Conservation (phyloP, 2,113 vertebrate genomes). For the Otocyon megalotis region DNA sequence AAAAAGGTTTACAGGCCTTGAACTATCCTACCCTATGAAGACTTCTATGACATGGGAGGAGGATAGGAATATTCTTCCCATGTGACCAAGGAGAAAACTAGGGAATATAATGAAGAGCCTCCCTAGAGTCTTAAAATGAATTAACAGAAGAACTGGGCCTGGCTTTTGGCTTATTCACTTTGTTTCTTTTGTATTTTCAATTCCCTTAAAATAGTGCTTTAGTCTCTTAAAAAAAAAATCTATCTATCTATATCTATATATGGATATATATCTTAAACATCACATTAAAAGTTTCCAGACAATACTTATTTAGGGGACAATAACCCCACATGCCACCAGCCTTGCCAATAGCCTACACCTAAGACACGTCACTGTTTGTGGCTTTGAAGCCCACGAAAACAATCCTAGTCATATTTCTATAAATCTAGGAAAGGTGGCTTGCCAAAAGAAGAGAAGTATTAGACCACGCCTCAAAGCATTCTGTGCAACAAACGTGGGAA, state of each 20-base stretch:
- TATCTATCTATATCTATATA: no score
- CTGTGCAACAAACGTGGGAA: rapidly evolving
- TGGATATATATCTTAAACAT: not conserved
- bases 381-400: conserved; percentile 36
- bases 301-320: not conserved
- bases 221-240: not conserved
- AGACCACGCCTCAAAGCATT: conserved; percentile 12
- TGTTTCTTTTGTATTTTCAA: not conserved
- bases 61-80: not conserved
- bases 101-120: not conserved
- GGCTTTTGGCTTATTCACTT: rapidly evolving
- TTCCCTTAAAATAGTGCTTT: not conserved
- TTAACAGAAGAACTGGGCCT: not conserved
- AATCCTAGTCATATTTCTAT: conserved; percentile 27
- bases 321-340: not conserved
- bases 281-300: not conserved
- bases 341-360: not conserved
- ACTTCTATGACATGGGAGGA: not conserved
- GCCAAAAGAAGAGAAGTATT: not conserved
- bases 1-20: not conserved
- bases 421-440: not conserved
- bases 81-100: not conserved
- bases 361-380: not conserved
- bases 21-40: not conserved
- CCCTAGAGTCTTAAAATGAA: not conserved